Base-by-base conservation (phyloP, 2,113 vertebrate species). In the Planiliza haematocheilus region DNA sequence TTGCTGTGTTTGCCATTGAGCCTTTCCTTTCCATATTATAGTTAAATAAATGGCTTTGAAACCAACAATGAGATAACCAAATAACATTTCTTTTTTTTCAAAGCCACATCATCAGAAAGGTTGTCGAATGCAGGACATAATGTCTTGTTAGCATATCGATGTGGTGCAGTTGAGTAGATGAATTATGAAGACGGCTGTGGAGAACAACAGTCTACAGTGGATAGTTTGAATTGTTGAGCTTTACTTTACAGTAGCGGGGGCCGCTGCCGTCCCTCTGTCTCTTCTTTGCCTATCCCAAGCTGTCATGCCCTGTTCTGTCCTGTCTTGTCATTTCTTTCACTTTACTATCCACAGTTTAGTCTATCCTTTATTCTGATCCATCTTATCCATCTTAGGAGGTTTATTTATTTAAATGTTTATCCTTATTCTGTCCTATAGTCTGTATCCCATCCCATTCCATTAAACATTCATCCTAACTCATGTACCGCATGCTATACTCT, bases 41-140 rank as follows among this genome's bases (percentile, higher is more conserved):
- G 24, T 67, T n/a, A n/a, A 72, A 48, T 62, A 38, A 67, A 56
- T 24, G 36, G 17, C 21, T 70, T 70, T 41, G 56, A 70, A 72
- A 62, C 43, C 18, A 16, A 18, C 69, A 52, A 64, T 61, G 39
- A 70, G 64, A 78, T 62, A 78, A 77, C 57, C n/a, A n/a, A n/a
- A n/a, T n/a, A n/a, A n/a, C n/a, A n/a, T n/a, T n/a, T n/a, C n/a
- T 58, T 74, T 62, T 76, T 49, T 73, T 68, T 79, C 71, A 69
- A 58, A 76, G 66, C 63, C 60, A 34, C 69, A 42, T 71, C 45
- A 58, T 77, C 72, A 76, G 48, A 45, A 70, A 11, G 59, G 61
- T 42, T 65, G 48, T 61, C 10, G 4, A 16, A 61, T n/a, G 21
- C 39, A 18, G 13, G 64, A 37, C 17, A 1, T 12, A 64, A 37